Conservation (phyloP, 2,113 vertebrate species). For the Periophthalmodon schlosseri region DNA sequence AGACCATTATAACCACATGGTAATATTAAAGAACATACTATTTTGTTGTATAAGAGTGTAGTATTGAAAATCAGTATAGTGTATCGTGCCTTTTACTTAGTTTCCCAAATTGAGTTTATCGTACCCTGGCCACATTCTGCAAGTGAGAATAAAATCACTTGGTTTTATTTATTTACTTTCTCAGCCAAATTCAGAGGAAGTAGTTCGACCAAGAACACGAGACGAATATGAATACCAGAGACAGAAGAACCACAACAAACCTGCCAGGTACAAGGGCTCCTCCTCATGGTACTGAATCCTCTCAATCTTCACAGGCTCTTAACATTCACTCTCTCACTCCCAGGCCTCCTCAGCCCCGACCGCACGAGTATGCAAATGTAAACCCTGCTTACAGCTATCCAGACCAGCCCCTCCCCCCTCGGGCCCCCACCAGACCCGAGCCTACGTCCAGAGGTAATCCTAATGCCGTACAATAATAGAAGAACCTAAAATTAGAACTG, state of each 20-base stretch:
- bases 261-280: conserved; percentile 74
- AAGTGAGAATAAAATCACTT: not conserved
- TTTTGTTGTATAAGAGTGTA: too few relatives aligned
- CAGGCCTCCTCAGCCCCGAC: conserved; percentile 73
- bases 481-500: not conserved
- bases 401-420: conserved; percentile 60
- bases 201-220: conserved; percentile 76
- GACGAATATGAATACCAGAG: conserved; percentile 82
- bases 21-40: too few relatives aligned
- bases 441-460: conserved; percentile 73
- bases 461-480: not conserved
- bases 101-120: too few relatives aligned
- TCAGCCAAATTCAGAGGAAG: conserved; percentile 74
- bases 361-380: conserved; percentile 77
- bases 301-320: too few relatives aligned
- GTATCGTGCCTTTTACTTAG: too few relatives aligned
- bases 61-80: too few relatives aligned
- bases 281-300: not conserved
- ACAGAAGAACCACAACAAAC: conserved; percentile 80
- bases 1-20: too few relatives aligned
- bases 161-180: conserved; percentile 20
- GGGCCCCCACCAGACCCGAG: conserved; percentile 70
- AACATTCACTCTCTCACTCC: not conserved
- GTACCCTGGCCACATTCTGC: too few relatives aligned
- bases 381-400: conserved; percentile 63